These are phyloP conservation scores for Clivina fossor DNA, from an alignment of 2,888 invertebrate species.

Conservation along the genomic window DNA sequence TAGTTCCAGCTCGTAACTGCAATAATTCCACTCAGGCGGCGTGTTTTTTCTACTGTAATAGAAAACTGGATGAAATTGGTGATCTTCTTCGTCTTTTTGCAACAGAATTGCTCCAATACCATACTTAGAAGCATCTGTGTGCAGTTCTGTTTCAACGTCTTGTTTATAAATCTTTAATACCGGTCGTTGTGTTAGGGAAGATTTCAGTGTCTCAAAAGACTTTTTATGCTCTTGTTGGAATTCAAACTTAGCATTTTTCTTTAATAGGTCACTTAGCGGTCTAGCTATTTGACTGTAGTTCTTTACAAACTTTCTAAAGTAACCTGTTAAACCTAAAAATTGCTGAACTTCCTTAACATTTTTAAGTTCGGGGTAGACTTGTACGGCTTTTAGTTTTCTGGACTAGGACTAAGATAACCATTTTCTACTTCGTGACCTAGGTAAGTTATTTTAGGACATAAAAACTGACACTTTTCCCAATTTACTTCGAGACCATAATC, in stretches of 20 bases:
- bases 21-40: too few relatives aligned
- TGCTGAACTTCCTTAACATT: neutral
- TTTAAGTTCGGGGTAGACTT: neutral
- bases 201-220: neutral
- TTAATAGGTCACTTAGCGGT: neutral
- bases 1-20: too few relatives aligned
- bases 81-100: neutral
- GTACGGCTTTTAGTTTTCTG: neutral
- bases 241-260: neutral
- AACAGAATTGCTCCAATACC: neutral
- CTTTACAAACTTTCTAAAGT: neutral
- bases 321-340: neutral
- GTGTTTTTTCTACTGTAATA: too few relatives aligned
- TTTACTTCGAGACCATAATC: constrained; percentile 38
- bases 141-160: neutral
- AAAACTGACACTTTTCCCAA: constrained; percentile 43
- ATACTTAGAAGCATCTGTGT: neutral
- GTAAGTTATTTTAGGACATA: constrained; percentile 40
- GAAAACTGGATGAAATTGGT: too few relatives aligned
- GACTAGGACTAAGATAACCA: too few relatives aligned
- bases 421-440: too few relatives aligned
- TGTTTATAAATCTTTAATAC: neutral
- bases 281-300: neutral
- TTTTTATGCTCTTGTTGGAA: neutral
- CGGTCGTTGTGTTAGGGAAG: neutral